Base-by-base conservation (phyloP, 2,888 invertebrate genomes). In the Agrotis exclamationis region DNA sequence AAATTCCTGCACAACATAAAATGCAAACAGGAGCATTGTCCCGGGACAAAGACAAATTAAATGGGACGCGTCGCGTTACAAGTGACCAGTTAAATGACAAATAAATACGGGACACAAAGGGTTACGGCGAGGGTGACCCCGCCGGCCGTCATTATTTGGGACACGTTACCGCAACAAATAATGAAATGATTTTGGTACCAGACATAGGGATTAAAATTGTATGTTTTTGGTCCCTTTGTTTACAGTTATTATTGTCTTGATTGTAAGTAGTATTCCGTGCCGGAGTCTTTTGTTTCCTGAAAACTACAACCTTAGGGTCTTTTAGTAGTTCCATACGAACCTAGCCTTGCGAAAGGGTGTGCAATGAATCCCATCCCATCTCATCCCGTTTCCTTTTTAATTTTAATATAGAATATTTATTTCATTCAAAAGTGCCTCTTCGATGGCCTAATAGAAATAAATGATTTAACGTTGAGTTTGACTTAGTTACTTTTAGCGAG, bases 81-180 rank as follows among this genome's bases (percentile, higher is more conserved):
- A 85, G 77, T 85, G 86, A 83, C 85, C 87, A 88, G 88, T 88
- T 89, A 87, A 84, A 79, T 76, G 74, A 87, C 85, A 88, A 88
- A 89, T 85, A 87, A 87, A 89, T 82, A 84, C 81, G 72, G 73
- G 69, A 77, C 79, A 65, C 68, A 74, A 81, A 74, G 76, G 78
- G 82, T 56, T 57, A 60, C 54, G 16, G 13, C n/a, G 20, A 62
- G 63, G 60, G 60, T 47, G 45, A 33, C 39, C 28, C 57, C 33
- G 39, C 39, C 39, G 39, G 39, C 39, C 39, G 44, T 33, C 62
- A 59, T 79, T 75, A 75, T 58, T 24, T 44, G n/a, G 28, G 28
- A 39, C 39, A 39, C 39, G 39, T 39, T 14, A 53, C 66, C 45
- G n/a, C 51, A 57, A 20, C 79, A 73, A 73, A 64, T 60, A 72